Evolutionary conservation across 2,888 invertebrate genomes (phyloP).

Genomic region (Drosophila dives): DNA sequence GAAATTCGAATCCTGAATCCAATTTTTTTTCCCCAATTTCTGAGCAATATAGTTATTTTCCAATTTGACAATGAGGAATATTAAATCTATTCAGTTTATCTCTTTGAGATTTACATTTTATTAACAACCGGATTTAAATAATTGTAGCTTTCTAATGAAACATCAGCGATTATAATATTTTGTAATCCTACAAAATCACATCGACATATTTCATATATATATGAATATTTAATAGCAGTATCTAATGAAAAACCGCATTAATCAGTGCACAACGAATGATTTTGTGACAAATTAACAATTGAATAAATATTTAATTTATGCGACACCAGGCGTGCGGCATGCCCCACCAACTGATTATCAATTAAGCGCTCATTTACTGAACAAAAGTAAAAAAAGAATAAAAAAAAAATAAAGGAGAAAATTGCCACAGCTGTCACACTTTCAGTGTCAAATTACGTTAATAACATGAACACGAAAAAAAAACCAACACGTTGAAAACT

Average conservation of each 20-base stretch:
- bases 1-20: not conserved
- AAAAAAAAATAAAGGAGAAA: conserved; percentile 11
- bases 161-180: not conserved
- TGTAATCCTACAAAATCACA: conserved; percentile 2
- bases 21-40: not conserved
- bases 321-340: conserved; percentile 6
- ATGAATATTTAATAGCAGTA: not conserved
- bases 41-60: not conserved
- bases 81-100: not conserved
- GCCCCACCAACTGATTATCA: conserved; percentile 27
- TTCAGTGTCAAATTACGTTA: conserved; percentile 71
- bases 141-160: not conserved
- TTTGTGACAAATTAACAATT: conserved; percentile 60
- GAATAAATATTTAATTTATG: conserved; percentile 59
- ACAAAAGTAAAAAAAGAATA: conserved; percentile 7
- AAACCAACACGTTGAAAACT: conserved; percentile 43
- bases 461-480: conserved; percentile 47
- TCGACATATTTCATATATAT: not conserved
- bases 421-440: conserved; percentile 60
- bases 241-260: conserved; percentile 14
- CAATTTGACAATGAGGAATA: not conserved
- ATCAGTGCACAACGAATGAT: conserved; percentile 32
- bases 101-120: not conserved
- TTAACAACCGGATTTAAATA: not conserved
- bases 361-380: conserved; percentile 32